phyloP scores from a whole-genome alignment of 2,888 invertebrate genomes.

The Uloborus plumipes region DNA sequence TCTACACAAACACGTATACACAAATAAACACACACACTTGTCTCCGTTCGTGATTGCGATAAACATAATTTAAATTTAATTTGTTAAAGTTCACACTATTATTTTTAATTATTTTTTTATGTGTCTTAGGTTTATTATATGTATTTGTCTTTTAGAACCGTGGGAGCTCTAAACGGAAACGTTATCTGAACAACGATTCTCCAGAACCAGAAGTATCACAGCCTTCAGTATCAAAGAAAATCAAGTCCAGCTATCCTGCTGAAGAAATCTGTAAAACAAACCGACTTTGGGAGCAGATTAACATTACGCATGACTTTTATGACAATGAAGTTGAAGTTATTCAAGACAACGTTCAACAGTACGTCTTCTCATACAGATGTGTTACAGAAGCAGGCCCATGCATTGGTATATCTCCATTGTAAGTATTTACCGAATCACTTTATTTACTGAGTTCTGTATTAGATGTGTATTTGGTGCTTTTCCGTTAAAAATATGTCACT shows the following conservation, averaged over 20 bases:
- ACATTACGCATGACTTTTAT: constrained; percentile 65
- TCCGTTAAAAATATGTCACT: no score
- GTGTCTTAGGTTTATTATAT: no score
- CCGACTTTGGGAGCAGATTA: constrained; percentile 66
- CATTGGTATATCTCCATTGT: constrained; percentile 65
- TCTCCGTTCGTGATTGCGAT: no score
- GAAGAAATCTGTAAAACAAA: constrained; percentile 67
- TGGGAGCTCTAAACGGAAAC: constrained; percentile 44
- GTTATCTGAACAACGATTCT: constrained; percentile 40
- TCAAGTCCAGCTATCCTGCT: constrained; percentile 56
- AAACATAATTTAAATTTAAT: no score
- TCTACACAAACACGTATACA: no score
- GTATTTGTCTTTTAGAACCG: neutral
- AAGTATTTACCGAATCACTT: constrained; percentile 21
- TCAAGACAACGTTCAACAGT: constrained; percentile 66
- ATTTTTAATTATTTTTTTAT: no score
- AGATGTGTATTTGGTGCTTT: no score
- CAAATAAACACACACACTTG: no score
- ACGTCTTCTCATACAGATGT: constrained; percentile 66
- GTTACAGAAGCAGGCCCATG: constrained; percentile 60
- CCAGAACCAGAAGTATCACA: neutral
- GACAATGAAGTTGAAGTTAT: constrained; percentile 66
- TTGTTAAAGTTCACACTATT: no score
- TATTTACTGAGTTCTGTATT: neutral
- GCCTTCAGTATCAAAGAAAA: constrained; percentile 15